Base-by-base conservation (phyloP, 1,140 invertebrate species). In the Zaprionus taronus region DNA sequence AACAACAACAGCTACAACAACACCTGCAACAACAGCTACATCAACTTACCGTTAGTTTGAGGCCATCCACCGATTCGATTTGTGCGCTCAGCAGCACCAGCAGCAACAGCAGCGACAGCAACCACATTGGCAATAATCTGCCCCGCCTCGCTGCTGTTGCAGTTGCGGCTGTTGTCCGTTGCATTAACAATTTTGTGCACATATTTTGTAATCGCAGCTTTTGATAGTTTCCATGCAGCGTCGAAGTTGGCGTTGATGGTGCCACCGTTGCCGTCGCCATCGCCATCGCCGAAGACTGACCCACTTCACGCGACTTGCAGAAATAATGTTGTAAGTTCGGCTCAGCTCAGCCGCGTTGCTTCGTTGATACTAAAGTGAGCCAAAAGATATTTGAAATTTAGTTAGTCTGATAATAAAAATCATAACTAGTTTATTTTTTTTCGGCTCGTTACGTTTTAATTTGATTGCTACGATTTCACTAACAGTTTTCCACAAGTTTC, bases 31-130 rank as follows among this genome's bases (percentile, higher is more conserved):
- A 57, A 57, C 1, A 64, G 36, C 61, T 69, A 38, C 60, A 79
- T 51, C 61, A 53, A 62, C 72, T 82, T 80, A 84, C 82, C 82
- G 82, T 84, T 47, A 84, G 67, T 82, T 84, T 84, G 65, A 75
- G 77, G 62, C 77, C 73, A 75, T 82, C 77, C 73, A 79, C 71
- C 31, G 67, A 56, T 49, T 77, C 73, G 55, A 82, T 77, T 15
- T 82, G 77, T 34, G 71, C 65, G 65, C 71, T 72, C 6, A 84
- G 47, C 49, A 82, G 60, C 61, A 62, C 61, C 73, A 81, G 60
- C 56, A 79, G 57, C 73, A 65, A 24, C 47, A 47, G 38, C 70
- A 77, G 12, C 44, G 67, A 17, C 47, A 72, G 49, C 63, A 68
- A 41, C 41, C 41, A 47, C 55, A 65, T 47, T 47, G 55, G 31